A percentile compares a stretch with the other conserved stretches of the same genome.
Evolutionary conservation across 1,140 invertebrate species (phyloP).

Genomic region (Nebria ingens): DNA sequence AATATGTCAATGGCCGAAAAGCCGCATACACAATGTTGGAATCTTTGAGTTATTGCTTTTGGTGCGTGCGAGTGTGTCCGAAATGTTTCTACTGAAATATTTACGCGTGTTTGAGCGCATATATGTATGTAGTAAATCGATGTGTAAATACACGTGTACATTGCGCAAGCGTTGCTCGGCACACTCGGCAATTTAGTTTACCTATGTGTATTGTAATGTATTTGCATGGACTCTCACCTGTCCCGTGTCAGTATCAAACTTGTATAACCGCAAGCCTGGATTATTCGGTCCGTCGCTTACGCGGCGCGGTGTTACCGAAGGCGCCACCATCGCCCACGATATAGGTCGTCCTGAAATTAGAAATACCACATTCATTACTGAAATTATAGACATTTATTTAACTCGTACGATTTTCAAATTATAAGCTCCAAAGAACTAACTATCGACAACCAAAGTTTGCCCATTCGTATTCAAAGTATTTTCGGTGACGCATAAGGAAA

Average conservation of each 20-base stretch:
- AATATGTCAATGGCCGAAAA: no score
- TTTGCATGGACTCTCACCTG: constrained; percentile 40
- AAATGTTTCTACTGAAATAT: not conserved
- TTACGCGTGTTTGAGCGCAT: not conserved
- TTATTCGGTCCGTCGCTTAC: constrained; percentile 66
- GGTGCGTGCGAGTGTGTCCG: no score
- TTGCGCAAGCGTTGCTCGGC: not conserved
- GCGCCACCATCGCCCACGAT: constrained; percentile 76
- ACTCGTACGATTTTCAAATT: no score
- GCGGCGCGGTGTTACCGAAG: constrained; percentile 73
- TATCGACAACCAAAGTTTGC: no score
- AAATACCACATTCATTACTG: no score
- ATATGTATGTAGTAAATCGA: not conserved
- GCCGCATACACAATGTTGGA: no score
- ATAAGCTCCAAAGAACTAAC: no score
- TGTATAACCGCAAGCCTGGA: constrained; percentile 77
- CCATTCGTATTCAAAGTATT: no score
- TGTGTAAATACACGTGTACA: not conserved
- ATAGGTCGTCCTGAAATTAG: constrained; percentile 63
- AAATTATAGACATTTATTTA: no score
- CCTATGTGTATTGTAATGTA: not conserved
- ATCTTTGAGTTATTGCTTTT: not conserved
- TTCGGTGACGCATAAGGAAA: no score
- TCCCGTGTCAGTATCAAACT: constrained; percentile 75
- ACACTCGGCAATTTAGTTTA: not conserved